Base-by-base conservation (phyloP, 2,113 vertebrate genomes). In the Himantopus leucocephalus region DNA sequence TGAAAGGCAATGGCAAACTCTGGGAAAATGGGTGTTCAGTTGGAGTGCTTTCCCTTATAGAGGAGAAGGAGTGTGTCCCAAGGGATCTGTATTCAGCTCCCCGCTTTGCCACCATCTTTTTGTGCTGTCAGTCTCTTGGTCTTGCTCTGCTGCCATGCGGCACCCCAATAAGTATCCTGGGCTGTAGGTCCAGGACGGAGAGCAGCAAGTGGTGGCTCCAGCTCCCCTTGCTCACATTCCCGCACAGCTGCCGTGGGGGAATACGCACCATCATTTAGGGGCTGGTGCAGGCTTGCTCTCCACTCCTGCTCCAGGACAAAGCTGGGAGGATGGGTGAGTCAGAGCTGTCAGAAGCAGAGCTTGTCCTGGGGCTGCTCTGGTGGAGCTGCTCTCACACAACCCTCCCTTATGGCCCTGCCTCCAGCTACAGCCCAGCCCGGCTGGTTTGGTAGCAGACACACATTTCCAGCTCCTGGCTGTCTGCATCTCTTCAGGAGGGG, bases 161-260 rank as follows among this genome's bases (percentile, higher is more conserved):
- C 26, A 76, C 15, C 6, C 41, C 2, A 1, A 26, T 41, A 34
- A 76, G 12, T 30, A 24, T 45, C 32, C 45, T 70, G 66, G 43
- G 19, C 48, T 45, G 8, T 13, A 37, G 18, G 35, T 52, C 4
- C 8, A 52, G 62, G 35, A 45, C 1, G 1, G n/a, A 0, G 4
- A 78, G 71, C 32, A n/a, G 63, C 0, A 1, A 68, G 48, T 0
- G 1, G 18, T 24, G 8, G 50, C 52, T 85, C 37, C 56, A 48
- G n/a, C 14, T 70, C 17, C 14, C 32, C 37, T 52, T 82, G 32
- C 39, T 72, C n/a, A 6, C 68, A 8, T 45, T 12, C 29, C 41
- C 3, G 4, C 37, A 30, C 32, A 67, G 45, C n/a, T 71, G 55
- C n/a, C 2, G 1, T 34, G 19, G 50, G 43, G 50, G 14, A 94